A percentile compares a stretch with the other conserved stretches of the same genome.
Conservation (phyloP, 2,113 vertebrate species). For the Cathartes aura region DNA sequence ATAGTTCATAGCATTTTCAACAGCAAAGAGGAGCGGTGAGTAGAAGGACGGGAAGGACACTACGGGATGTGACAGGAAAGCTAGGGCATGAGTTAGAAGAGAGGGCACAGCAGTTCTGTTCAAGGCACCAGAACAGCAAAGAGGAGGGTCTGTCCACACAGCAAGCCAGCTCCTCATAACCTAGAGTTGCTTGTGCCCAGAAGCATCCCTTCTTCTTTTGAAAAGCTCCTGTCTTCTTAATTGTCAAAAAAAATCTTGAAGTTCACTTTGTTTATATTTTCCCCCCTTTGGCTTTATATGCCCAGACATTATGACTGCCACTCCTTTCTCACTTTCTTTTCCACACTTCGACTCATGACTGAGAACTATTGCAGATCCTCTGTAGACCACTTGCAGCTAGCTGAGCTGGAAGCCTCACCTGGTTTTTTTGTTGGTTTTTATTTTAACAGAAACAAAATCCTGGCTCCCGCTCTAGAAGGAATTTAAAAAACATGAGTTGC, state of each 20-base stretch:
- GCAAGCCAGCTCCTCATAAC: background rate
- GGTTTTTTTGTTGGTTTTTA: no score
- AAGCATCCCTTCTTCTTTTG: background rate
- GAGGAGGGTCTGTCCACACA: background rate
- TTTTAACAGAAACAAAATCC: background rate
- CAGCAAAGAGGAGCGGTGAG: rapidly evolving
- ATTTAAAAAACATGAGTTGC: background rate
- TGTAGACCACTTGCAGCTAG: background rate
- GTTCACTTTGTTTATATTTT: background rate
- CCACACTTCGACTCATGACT: background rate
- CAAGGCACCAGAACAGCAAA: background rate
- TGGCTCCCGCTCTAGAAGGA: background rate
- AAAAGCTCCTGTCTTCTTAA: background rate
- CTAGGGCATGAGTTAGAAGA: background rate
- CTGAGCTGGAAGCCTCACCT: background rate
- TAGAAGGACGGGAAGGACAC: background rate
- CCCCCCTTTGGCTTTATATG: background rate
- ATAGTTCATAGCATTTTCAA: background rate
- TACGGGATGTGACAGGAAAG: background rate
- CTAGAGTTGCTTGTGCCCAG: background rate
- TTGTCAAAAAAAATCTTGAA: background rate
- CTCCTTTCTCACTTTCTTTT: background rate
- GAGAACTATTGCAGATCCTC: background rate
- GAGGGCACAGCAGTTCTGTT: background rate
- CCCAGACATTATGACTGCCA: background rate